Base-by-base conservation (phyloP, 2,888 invertebrate species). In the Seira musarum region DNA sequence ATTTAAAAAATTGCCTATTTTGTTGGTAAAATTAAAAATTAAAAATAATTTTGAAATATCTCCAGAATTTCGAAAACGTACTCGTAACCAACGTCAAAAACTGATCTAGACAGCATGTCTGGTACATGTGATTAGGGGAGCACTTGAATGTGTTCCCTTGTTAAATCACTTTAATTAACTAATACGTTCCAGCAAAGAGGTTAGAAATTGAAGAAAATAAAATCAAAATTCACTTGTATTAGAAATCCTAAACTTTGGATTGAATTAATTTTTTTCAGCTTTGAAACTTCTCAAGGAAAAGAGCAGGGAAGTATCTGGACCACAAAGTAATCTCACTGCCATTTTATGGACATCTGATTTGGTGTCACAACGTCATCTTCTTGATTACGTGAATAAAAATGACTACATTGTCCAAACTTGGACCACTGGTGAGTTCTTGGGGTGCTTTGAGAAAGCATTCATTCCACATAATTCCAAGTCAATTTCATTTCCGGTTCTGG, bases 401-500 rank as follows among this genome's bases (percentile, higher is more conserved):
- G 92, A 93, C 19, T 96, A 96, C 88, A 94, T 95, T 70, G 93
- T 96, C 85, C 95, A 95, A 90, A 77, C 78, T 0, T 96, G 95
- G 95, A 82, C 81, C 0, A 81, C 91, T 0, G 84, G 85, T 85
- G 69, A 65, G 10, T 35, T 35, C n/a, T n/a, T 53, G 68, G 68
- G 68, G 68, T 8, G 21, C 15, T 3, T 15, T 35, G 57, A 69
- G 30, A 69, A 61, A 15, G 21, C 10, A 15, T 53, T 17, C 3
- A 10, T 46, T 46, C 13, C 13, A n/a, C 17, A 13, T 6, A 46
- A 46, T 10, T 6, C 8, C 6, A n/a, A 8, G 21, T n/a, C n/a
- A 66, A 72, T 13, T 40, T 10, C 25, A 53, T 57, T 40, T 25
- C 2, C 24, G n/a, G 30, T 30, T 46, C 21, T n/a, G n/a, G n/a